A percentile compares a stretch with the other conserved stretches of the same genome.
These are phyloP conservation scores for Tenodera sinensis DNA, from an alignment of 2,888 invertebrate genomes.

Conservation along the genomic window DNA sequence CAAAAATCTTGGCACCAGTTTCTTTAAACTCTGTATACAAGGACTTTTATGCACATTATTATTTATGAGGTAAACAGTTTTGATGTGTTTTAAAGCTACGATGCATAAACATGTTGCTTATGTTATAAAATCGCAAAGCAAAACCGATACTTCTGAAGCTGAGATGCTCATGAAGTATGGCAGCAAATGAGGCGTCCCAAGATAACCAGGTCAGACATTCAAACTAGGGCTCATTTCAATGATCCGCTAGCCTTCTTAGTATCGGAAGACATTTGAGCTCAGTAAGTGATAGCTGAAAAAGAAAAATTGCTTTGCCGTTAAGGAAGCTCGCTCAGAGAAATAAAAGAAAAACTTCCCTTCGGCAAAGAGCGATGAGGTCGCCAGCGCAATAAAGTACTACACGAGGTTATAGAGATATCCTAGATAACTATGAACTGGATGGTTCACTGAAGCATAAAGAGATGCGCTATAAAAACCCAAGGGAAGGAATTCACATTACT, in stretches of 20 bases:
- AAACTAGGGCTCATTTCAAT: neutral
- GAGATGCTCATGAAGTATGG: no score
- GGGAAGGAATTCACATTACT: neutral
- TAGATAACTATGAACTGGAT: neutral
- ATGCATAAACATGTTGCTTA: no score
- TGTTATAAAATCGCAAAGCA: no score
- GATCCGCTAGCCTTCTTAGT: neutral
- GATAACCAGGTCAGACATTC: neutral
- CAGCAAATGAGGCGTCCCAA: neutral
- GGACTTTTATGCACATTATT: no score
- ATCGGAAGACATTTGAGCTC: neutral
- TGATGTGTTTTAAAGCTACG: no score
- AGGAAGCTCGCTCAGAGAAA: neutral
- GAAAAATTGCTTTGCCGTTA: neutral
- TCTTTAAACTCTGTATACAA: no score
- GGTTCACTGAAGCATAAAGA: neutral
- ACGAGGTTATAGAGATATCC: neutral
- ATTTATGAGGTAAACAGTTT: no score
- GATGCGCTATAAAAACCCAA: neutral
- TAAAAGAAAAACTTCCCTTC: neutral
- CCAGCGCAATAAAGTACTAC: neutral
- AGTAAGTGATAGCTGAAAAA: neutral
- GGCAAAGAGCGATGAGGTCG: neutral
- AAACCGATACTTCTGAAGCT: no score
- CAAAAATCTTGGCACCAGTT: no score